Evolutionary conservation across 2,888 invertebrate species (phyloP), one percentile per base, ranked within the genome.

Genomic region (Oxystoma pomonae): DNA sequence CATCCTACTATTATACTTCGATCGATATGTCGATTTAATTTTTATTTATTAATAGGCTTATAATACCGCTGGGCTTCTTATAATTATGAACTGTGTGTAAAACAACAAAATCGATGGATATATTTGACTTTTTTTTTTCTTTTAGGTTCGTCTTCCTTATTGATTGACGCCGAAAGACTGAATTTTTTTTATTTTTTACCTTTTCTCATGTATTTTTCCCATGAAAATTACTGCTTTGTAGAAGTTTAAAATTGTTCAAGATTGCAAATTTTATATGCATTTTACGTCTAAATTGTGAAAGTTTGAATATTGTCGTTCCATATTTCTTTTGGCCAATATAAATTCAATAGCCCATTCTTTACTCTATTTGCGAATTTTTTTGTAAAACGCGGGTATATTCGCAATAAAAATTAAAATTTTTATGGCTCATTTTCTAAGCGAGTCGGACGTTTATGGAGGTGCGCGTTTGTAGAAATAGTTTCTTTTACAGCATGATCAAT

Each of bases 1-100:
- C 60, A 63, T 65, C 65, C 65, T 63, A 65, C 65, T 65, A 65
- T 65, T 65, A 65, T 60, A 61, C 61, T 63, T 58, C 58, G 53
- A 63, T 65, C 63, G 65, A 63, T 65, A 62, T 62, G 51, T 17
- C 53, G 16, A 16, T n/a, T 53, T 16, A 53, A 17, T 55, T 65
- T 60, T 65, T 65, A 65, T 65, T 65, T 65, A 65, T 65, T 65
- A 65, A 65, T 65, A 62, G 61, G 60, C 59, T 60, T 63, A 63
- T 60, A 65, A 65, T 61, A 61, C 60, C 63, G 63, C 58, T 59
- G 60, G 59, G 12, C 35, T 35, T 35, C 35, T 35, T 35, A 35
- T 35, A 35, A 35, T 35, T 35, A 35, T 35, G 3, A 35, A 35
- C 35, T 35, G 35, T 35, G 3, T 35, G 12, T 12, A 35, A 35